These are phyloP conservation scores for Cerceris ruficornis DNA, from an alignment of 2,888 invertebrate species.

Conservation along the genomic window DNA sequence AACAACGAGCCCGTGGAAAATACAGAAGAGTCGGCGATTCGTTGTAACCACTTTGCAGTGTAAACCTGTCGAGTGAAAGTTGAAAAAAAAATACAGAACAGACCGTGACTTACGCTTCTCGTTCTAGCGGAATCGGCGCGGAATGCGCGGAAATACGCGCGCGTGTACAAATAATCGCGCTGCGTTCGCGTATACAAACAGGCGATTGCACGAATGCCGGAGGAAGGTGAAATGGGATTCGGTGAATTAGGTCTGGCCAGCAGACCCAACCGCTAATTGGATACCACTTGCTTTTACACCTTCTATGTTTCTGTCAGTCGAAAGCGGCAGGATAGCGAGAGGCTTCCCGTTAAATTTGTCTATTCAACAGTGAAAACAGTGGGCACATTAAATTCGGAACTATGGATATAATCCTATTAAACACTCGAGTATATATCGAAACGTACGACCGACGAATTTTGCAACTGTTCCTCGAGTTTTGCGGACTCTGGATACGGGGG, in stretches of 20 bases:
- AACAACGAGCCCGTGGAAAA: slow-evolving; percentile 14
- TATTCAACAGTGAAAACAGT: slow-evolving; percentile 68
- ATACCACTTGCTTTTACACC: slow-evolving; percentile 71
- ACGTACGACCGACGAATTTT: no score
- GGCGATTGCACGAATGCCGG: slow-evolving; percentile 23
- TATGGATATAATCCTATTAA: not conserved
- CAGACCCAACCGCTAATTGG: slow-evolving; percentile 69
- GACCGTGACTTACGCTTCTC: slow-evolving; percentile 27
- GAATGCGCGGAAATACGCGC: not conserved
- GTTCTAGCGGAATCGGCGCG: not conserved
- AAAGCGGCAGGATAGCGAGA: slow-evolving; percentile 52
- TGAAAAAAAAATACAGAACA: not conserved
- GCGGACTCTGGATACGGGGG: no score
- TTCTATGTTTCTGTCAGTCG: slow-evolving; percentile 56
- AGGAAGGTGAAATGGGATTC: slow-evolving; percentile 47
- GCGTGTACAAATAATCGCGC: slow-evolving; percentile 9
- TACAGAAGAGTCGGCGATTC: not conserved
- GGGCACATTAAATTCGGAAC: slow-evolving; percentile 21
- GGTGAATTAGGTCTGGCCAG: slow-evolving; percentile 59
- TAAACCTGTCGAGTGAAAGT: not conserved
- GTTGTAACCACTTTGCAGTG: not conserved
- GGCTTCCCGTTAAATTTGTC: slow-evolving; percentile 57
- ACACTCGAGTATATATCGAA: no score
- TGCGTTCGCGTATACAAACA: slow-evolving; percentile 10
- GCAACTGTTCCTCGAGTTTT: no score